Percentiles rank a stretch among this genome's conserved stretches.
Conservation (phyloP, 2,888 invertebrate genomes). For the Campoletis raptor region DNA sequence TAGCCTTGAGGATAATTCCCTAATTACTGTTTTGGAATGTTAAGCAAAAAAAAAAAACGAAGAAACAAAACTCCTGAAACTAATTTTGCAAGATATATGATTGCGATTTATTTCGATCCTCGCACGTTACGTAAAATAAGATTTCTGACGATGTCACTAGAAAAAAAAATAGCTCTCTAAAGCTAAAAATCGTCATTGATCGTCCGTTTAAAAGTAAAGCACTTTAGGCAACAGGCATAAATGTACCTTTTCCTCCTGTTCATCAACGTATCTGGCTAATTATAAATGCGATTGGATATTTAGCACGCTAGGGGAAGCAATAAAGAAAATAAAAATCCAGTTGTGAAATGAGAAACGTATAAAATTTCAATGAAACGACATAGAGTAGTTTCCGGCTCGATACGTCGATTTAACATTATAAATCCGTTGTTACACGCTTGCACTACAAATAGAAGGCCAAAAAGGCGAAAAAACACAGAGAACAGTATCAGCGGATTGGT, state of each 20-base stretch:
- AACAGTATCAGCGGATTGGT: constrained; percentile 92
- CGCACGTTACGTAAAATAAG: constrained; percentile 63
- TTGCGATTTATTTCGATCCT: constrained; percentile 47
- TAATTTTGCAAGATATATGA: constrained; percentile 53
- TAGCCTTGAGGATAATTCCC: constrained; percentile 51
- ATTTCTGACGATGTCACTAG: constrained; percentile 28
- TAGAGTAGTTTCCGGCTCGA: constrained; percentile 74
- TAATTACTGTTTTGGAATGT: constrained; percentile 36
- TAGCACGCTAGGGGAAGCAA: constrained; percentile 62
- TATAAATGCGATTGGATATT: constrained; percentile 17
- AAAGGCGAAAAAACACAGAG: constrained; percentile 91
- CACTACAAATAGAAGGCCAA: constrained; percentile 85
- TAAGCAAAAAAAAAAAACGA: constrained; percentile 21
- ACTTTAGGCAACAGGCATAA: constrained; percentile 63
- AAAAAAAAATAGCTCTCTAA: constrained; percentile 19
- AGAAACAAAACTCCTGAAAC: constrained; percentile 22
- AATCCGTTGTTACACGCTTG: constrained; percentile 86
- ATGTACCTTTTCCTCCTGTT: constrained; percentile 41
- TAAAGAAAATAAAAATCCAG: constrained; percentile 24
- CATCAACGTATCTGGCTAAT: constrained; percentile 63
- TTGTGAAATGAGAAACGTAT: constrained; percentile 2
- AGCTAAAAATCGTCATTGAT: constrained; percentile 52
- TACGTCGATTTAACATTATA: constrained; percentile 76
- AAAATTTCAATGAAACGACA: constrained; percentile 55
- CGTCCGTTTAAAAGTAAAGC: constrained; percentile 37